Base-by-base conservation (phyloP, 2,888 invertebrate species). In the Drosophila parthenogenetica region DNA sequence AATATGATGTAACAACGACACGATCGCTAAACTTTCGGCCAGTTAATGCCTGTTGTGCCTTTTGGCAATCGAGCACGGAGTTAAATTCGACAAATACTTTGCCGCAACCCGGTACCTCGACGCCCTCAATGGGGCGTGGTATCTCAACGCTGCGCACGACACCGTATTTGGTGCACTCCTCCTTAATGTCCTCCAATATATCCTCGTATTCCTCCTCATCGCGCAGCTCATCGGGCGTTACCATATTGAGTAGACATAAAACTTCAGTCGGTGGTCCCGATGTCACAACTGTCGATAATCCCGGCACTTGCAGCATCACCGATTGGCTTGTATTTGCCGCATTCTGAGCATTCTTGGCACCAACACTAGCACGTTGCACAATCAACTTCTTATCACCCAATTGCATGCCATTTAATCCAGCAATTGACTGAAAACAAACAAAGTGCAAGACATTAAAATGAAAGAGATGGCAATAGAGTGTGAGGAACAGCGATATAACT, bases 191-290 rank as follows among this genome's bases (percentile, higher is more conserved):
- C 90, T 99, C 99, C 65, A 98, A 94, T 87, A 99, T 99, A 91
- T 99, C 99, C 92, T 99, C 99, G 91, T 99, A 99, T 92, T 99
- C 99, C 90, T 99, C 99, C 91, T 99, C 99, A 91, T 98, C 98
- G 89, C 96, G 96, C 76, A 99, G 93, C 92, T 99, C 99, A 85
- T 99, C 98, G 0, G 98, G 97, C 0, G 97, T 97, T 32, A 99
- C 97, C 99, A 99, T 99, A 93, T 99, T 99, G 93, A 99, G 95
- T 48, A 99, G 94, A 91, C 99, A 99, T 29, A 99, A 94, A 57
- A 97, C 97, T 94, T 99, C 97, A 22, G 98, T 98, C 32, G 98
- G 95, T 42, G 98, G 97, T 4, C 98, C 98, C n/a, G 98, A 96
- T 46, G 97, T 97, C 37, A 96, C 97, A 59, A 95, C 95, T 91